phyloP scores from a whole-genome alignment of 2,888 invertebrate species.

The Agrochola lychnidis region DNA sequence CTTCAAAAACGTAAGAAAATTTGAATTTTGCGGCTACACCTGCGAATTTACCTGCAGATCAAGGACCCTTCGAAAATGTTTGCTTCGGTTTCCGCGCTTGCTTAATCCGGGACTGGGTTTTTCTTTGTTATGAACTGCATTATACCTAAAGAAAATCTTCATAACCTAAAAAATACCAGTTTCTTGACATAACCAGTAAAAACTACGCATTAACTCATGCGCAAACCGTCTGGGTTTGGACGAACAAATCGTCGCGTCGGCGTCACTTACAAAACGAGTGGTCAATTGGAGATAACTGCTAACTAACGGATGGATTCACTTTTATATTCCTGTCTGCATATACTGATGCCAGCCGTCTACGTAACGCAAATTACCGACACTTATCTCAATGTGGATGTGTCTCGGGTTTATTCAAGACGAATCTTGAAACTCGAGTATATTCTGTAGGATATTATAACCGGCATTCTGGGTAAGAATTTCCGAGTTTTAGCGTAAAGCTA shows the following conservation, averaged over 20 bases:
- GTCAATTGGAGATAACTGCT: constrained; percentile 60
- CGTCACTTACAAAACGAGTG: constrained; percentile 47
- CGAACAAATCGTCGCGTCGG: constrained; percentile 16
- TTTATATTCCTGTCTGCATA: constrained; percentile 53
- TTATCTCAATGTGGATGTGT: constrained; percentile 10
- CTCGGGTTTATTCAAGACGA: background rate
- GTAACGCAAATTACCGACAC: constrained; percentile 44
- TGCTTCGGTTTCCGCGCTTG: too few relatives aligned
- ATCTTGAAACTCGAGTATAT: background rate
- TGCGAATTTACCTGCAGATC: too few relatives aligned
- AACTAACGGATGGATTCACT: constrained; percentile 60
- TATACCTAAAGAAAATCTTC: background rate
- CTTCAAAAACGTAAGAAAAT: too few relatives aligned
- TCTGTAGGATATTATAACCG: background rate
- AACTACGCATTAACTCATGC: constrained; percentile 21
- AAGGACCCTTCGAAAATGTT: too few relatives aligned
- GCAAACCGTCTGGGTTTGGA: constrained; percentile 13
- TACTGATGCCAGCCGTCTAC: constrained; percentile 10
- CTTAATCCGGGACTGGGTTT: too few relatives aligned
- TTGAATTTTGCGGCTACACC: too few relatives aligned
- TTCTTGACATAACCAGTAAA: background rate
- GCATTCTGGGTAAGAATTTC: background rate
- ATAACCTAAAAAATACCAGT: background rate
- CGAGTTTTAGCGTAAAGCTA: background rate
- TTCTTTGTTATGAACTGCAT: too few relatives aligned